These are phyloP conservation scores for Conops quadrifasciatus DNA, from an alignment of 2,888 invertebrate genomes.

Conservation along the genomic window DNA sequence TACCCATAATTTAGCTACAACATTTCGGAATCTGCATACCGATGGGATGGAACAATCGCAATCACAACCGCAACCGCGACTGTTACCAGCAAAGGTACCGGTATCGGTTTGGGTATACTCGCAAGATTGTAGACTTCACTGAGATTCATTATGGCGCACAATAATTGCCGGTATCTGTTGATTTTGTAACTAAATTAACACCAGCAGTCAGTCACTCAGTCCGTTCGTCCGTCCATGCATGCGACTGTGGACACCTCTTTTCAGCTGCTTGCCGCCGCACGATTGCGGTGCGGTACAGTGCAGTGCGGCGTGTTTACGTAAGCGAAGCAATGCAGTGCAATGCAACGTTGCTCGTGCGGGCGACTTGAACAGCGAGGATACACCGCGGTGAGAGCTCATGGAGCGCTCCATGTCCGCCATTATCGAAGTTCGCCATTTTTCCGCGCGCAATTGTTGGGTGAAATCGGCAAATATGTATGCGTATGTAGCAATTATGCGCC, in stretches of 20 bases:
- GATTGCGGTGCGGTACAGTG: background rate
- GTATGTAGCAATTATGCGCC: conserved; percentile 1
- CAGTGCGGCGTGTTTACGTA: background rate
- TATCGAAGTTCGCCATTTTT: background rate
- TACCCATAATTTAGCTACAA: conserved; percentile 19
- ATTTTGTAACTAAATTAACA: conserved; percentile 40
- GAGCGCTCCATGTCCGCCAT: background rate
- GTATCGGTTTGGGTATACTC: no score
- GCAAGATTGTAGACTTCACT: background rate
- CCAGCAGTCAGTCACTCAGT: conserved; percentile 18
- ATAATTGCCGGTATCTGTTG: conserved; percentile 33
- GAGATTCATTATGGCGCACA: conserved; percentile 21
- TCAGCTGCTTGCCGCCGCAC: background rate
- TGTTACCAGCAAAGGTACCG: no score
- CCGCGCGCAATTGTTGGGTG: background rate
- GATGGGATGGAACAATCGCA: background rate
- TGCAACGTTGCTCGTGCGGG: conserved; percentile 5
- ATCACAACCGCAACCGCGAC: background rate
- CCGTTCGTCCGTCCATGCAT: no score
- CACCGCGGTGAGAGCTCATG: background rate
- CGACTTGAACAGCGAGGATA: no score
- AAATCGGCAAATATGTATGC: background rate
- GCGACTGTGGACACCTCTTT: background rate
- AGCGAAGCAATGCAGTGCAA: background rate
- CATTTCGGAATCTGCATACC: conserved; percentile 10